Evolutionary conservation across 2,113 vertebrate species (phyloP), one percentile per base, ranked within the genome.

Genomic region (Motacilla alba): DNA sequence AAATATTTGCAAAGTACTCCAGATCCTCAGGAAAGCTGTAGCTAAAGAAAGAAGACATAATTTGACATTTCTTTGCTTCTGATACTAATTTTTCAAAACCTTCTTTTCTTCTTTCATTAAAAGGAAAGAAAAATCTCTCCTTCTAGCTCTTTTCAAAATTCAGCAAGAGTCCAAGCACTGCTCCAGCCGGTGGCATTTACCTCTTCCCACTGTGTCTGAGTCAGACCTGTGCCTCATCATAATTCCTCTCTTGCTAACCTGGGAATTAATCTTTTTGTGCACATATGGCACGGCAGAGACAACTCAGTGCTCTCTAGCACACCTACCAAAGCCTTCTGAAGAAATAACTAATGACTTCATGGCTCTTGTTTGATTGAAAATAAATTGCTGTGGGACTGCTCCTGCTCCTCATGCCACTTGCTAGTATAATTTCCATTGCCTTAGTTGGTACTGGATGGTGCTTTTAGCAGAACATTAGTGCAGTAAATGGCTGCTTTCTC

Each of bases 221-320:
- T 95, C 95, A 97, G 91, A 74, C 70, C 72, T 70, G 80, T 82
- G 66, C n/a, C 90, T 96, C 93, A 86, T 93, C 92, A 70, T 49
- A 64, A 89, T 84, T 96, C 87, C 62, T 46, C 19, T 84, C 92
- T 84, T 41, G 69, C 94, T 86, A 90, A 94, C 84, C 87, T 92
- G 89, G 92, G 88, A 93, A 96, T 96, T 96, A 94, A 96, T 96
- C 89, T 90, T 92, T 91, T 82, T 52, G 72, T 83, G 84, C 87
- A 52, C 87, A 94, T 86, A 93, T 89, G 95, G 91, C 64, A 52
- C 7, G 27, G 79, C 64, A 44, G 80, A 83, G 76, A 72, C 6
- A 4, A 53, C 58, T 21, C 49, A 7, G 73, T 21, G 62, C 66
- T 96, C 86, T 69, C 73, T 5, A 92, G 69, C 82, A 88, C 91